Conservation (phyloP, 2,797 vertebrate genomes). For the Acanthiza pusilla region DNA sequence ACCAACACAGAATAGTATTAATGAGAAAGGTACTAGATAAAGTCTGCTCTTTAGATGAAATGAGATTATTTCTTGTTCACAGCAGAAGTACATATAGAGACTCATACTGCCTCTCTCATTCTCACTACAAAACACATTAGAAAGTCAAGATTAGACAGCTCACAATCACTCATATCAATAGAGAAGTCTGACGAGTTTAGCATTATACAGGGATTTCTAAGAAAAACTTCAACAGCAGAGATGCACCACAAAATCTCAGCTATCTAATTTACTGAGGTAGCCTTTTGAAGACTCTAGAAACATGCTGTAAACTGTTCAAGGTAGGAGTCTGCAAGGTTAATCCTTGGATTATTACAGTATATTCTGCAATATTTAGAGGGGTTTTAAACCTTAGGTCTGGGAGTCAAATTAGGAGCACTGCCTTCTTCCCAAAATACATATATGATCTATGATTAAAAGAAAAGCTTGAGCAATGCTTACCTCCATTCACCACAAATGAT, state of each 20-base stretch:
- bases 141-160: neutral
- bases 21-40: neutral
- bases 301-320: neutral
- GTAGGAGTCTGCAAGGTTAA: neutral
- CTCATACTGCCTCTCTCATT: neutral
- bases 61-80: neutral
- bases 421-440: neutral
- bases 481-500: neutral
- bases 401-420: neutral
- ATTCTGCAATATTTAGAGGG: neutral
- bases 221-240: neutral
- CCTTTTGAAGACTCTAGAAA: neutral
- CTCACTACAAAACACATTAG: neutral
- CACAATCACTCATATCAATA: neutral
- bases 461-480: neutral
- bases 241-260: neutral
- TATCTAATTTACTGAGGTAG: neutral
- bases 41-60: neutral
- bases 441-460: neutral
- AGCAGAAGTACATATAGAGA: neutral
- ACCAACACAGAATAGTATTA: neutral
- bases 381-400: neutral
- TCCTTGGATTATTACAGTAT: neutral
- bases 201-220: neutral
- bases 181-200: neutral